Percentiles rank a stretch among this genome's conserved stretches.
Evolutionary conservation across 2,797 vertebrate species (phyloP).

Genomic region (Myotis pilosus): DNA sequence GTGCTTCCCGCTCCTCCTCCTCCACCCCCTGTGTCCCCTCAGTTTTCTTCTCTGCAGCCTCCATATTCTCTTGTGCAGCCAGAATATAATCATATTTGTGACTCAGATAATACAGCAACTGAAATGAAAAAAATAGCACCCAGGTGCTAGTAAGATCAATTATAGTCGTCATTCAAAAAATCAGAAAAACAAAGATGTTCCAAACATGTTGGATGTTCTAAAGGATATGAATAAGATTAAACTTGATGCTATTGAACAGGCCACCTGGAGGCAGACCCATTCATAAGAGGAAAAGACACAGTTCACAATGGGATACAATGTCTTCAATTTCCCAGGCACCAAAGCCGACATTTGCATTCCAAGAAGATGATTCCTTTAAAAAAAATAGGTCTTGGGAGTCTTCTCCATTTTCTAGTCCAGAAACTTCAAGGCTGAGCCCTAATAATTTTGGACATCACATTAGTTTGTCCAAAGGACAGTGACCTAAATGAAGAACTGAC

Average conservation of each 20-base stretch:
- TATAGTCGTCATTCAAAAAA: slow-evolving; percentile 31
- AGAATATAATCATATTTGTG: slow-evolving; percentile 43
- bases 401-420: slow-evolving; percentile 94
- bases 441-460: slow-evolving; percentile 54
- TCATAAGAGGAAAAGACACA: slow-evolving; percentile 78
- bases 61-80: background rate
- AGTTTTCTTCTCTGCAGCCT: slow-evolving; percentile 1
- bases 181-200: slow-evolving; percentile 74
- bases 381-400: slow-evolving; percentile 89
- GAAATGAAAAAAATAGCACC: slow-evolving; percentile 82
- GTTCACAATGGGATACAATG: slow-evolving; percentile 87
- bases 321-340: slow-evolving; percentile 92
- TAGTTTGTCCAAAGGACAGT: slow-evolving; percentile 29
- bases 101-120: slow-evolving; percentile 61
- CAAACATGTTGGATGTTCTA: slow-evolving; percentile 94
- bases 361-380: slow-evolving; percentile 89
- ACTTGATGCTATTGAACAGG: slow-evolving; percentile 89
- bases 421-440: slow-evolving; percentile 85
- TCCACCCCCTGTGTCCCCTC: background rate
- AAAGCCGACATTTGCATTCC: slow-evolving; percentile 92
- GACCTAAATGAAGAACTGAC: slow-evolving; percentile 43
- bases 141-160: slow-evolving; percentile 61
- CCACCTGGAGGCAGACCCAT: slow-evolving; percentile 94
- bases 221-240: slow-evolving; percentile 93
- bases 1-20: slow-evolving; percentile 79